Evolutionary conservation across 2,888 invertebrate genomes (phyloP), one percentile per base, ranked within the genome.

Genomic region (Oscheius myriophilus): DNA sequence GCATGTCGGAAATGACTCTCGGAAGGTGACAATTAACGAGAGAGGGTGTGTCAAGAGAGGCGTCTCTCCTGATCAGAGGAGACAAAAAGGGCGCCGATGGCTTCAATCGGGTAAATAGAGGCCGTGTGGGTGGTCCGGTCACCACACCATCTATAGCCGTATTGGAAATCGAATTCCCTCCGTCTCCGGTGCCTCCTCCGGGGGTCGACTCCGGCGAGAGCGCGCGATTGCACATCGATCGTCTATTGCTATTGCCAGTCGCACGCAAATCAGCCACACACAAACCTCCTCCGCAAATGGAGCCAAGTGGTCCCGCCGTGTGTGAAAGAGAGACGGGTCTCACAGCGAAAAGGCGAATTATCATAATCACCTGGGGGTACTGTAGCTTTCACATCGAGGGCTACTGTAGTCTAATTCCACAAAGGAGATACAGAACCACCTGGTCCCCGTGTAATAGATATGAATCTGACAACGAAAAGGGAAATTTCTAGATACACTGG

Each of bases 21-120:
- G 52, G n/a, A n/a, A n/a, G 21, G 18, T 18, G 21, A 52, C 25
- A 52, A 25, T 25, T 25, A 52, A 25, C 55, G 21, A 25, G 18
- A 25, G 55, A 67, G 70, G 61, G 68, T 69, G 63, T 63, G 67
- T 67, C 69, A 62, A 67, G 71, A 57, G 62, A 33, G 46, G 57
- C n/a, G n/a, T n/a, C n/a, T n/a, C n/a, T n/a, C 25, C 55, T 18
- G 33, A 23, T 49, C 57, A 59, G 61, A 26, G 21, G 18, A 39
- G 43, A 67, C 41, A 41, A 21, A 54, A 53, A 62, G 33, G 33
- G 33, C 33, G 33, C 33, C 33, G 33, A 33, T 33, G 33, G 33
- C 33, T 33, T 9, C 4, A 33, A 33, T 33, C 33, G 33, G 33
- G 33, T 33, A 33, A 33, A 33, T 33, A 33, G 33, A 33, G 4